Percentiles rank a stretch among this genome's conserved stretches.
Evolutionary conservation across 2,113 vertebrate genomes (phyloP).

Genomic region (Pachycephala philippinensis): DNA sequence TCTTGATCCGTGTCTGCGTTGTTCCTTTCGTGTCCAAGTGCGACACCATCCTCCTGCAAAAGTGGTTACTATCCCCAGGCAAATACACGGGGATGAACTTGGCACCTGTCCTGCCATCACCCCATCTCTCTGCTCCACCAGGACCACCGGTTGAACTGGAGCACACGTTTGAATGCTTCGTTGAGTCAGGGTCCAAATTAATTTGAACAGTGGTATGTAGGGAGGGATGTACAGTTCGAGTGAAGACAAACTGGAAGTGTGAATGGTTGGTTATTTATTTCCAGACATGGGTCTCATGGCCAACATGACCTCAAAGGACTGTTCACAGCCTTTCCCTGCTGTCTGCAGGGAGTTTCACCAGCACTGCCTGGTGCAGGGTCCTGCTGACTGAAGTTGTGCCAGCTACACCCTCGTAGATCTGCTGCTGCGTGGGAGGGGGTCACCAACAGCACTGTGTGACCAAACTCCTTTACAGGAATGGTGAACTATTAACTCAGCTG

Average conservation of each 20-base stretch:
- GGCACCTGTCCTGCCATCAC: neutral
- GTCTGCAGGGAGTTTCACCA: neutral
- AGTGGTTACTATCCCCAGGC: neutral
- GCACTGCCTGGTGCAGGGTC: neutral
- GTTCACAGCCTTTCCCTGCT: neutral
- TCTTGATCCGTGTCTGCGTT: too few species aligned
- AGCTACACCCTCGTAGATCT: neutral
- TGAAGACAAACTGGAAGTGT: neutral
- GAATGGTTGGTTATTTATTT: neutral
- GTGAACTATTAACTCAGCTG: neutral
- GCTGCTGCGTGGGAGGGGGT: neutral
- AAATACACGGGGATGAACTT: neutral
- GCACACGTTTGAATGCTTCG: fast-evolving
- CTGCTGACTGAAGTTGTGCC: neutral
- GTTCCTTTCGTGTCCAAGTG: too few species aligned
- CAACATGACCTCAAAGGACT: neutral
- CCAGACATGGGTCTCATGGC: neutral
- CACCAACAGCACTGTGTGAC: neutral
- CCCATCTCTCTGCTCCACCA: neutral
- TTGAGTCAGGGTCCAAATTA: neutral
- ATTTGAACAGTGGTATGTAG: neutral
- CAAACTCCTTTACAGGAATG: neutral
- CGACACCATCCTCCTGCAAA: neutral
- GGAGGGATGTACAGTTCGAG: neutral
- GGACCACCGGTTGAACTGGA: neutral